phyloP scores from a whole-genome alignment of 2,797 vertebrate genomes.

The Pyrocephalus nanus region DNA sequence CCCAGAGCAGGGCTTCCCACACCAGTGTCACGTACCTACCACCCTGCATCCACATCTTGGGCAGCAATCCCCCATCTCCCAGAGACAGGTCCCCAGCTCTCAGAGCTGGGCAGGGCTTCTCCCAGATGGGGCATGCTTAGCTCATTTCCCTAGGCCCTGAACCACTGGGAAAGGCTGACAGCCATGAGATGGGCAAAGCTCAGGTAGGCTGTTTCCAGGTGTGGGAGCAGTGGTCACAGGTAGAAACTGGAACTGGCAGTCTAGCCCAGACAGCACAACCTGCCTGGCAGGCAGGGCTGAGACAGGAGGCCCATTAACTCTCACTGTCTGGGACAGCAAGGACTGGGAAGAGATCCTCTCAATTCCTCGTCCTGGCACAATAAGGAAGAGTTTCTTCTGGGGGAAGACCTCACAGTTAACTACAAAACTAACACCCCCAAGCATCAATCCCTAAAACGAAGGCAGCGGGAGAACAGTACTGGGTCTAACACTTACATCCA shows the following conservation, averaged over 20 bases:
- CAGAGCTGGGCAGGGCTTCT: neutral
- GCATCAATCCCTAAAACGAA: neutral
- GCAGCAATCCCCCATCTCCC: neutral
- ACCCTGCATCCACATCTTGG: neutral
- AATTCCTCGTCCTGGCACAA: neutral
- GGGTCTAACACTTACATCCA: accelerated
- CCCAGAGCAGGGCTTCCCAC: neutral
- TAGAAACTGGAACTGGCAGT: neutral
- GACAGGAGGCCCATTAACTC: neutral
- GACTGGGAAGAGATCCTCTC: neutral
- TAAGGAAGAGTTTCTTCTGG: neutral
- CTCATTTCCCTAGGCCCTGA: neutral
- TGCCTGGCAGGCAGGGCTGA: neutral
- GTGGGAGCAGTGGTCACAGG: neutral
- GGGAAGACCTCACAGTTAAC: neutral
- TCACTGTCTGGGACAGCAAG: neutral
- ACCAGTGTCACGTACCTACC: neutral
- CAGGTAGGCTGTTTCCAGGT: neutral
- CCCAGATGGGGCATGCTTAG: neutral
- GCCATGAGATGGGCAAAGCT: neutral
- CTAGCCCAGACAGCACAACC: neutral
- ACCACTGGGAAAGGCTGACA: neutral
- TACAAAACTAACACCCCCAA: neutral
- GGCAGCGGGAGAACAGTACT: neutral
- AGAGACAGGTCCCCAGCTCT: neutral